Conservation (phyloP, 2,797 vertebrate genomes). For the Lepilemur septentrionalis region DNA sequence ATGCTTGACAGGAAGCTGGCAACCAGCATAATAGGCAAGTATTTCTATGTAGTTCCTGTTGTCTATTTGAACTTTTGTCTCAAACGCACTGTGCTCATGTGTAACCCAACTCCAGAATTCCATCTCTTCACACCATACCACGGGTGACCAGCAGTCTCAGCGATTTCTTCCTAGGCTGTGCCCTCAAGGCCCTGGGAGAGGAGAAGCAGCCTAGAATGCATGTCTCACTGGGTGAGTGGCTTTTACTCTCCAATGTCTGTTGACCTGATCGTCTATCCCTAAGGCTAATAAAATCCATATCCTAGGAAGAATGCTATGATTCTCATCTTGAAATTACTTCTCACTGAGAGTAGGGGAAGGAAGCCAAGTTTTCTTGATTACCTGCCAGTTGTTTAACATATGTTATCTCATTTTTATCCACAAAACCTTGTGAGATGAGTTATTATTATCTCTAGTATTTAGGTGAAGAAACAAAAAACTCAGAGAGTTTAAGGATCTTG, state of each 20-base stretch:
- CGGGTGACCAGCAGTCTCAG: neutral
- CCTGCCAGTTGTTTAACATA: neutral
- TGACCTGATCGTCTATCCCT: neutral
- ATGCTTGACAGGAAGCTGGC: neutral
- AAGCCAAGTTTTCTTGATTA: neutral
- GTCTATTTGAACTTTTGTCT: neutral
- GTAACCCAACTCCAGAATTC: neutral
- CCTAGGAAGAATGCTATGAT: neutral
- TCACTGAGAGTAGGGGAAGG: neutral
- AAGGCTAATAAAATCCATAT: neutral
- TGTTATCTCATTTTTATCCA: neutral
- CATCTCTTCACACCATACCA: neutral
- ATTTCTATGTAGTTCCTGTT: neutral
- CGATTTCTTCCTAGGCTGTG: neutral
- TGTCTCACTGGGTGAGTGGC: neutral
- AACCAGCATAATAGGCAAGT: neutral
- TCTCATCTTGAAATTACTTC: neutral
- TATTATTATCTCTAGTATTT: neutral
- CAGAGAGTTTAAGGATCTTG: neutral
- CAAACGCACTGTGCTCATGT: neutral
- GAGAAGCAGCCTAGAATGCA: neutral
- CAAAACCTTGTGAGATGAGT: neutral
- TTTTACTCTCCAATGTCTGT: neutral
- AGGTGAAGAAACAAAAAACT: slow-evolving; percentile 18
- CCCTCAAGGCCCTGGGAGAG: neutral